Conservation (phyloP, 2,113 vertebrate genomes). For the Microtus oregoni region DNA sequence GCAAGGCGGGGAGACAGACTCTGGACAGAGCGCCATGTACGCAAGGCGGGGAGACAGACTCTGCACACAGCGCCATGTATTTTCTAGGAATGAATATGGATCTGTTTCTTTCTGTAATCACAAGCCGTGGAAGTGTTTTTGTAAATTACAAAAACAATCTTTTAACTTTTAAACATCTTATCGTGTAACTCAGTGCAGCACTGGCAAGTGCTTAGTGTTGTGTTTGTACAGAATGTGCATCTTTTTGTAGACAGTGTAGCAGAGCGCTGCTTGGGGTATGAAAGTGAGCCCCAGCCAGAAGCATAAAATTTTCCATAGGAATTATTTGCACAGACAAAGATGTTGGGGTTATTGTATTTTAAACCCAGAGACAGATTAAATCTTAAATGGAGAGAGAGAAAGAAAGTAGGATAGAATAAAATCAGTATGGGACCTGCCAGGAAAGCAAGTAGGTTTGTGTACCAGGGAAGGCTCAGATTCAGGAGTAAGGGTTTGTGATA, state of each 20-base stretch:
- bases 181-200: not conserved
- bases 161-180: not conserved
- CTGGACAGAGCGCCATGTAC: no score
- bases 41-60: not conserved
- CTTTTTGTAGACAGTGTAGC: not conserved
- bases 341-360: not conserved
- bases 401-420: slow-evolving; percentile 1
- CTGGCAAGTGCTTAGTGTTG: not conserved
- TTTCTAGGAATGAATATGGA: not conserved
- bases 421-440: not conserved
- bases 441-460: not conserved
- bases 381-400: not conserved
- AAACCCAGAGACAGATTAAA: slow-evolving; percentile 39
- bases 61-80: no score
- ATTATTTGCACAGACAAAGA: not conserved
- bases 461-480: not conserved
- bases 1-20: no score
- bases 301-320: not conserved
- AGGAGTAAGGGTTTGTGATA: not conserved
- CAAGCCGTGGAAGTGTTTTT: not conserved
- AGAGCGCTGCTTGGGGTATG: not conserved
- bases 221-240: not conserved
- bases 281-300: not conserved
- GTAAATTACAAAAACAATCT: not conserved
- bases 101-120: not conserved